Base-by-base conservation (phyloP, 2,888 invertebrate genomes). In the Cerceris ruficornis region DNA sequence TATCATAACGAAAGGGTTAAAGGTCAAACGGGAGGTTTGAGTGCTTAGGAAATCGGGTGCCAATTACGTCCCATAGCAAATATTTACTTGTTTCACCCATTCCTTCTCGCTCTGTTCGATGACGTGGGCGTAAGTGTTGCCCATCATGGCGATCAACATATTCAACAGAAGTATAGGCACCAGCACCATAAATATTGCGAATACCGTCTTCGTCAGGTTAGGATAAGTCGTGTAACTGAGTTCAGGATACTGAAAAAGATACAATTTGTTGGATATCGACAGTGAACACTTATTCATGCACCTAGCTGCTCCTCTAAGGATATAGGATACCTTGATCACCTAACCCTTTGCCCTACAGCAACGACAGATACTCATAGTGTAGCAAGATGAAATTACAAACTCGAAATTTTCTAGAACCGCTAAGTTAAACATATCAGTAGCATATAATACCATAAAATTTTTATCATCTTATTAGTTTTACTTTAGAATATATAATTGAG, bases 71-170 rank as follows among this genome's bases (percentile, higher is more conserved):
- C 7, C 39, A 13, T 8, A 9, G 17, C 14, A 62, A 59, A 69
- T 59, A 72, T 77, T 84, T 86, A 96, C 97, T 94, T 98, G 98
- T 92, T 98, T 98, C 92, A 98, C 97, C 97, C 98, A 99, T 92
- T 99, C 99, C 93, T 99, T 99, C 93, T 99, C 99, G 49, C 99
- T 99, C 91, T 98, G 98, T 91, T 98, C 98, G 86, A 99, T 99
- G 75, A 99, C 98, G 87, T 98, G 97, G 0, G 98, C 98, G 92
- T 99, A 99, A 0, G 99, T 99, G 93, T 99, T 99, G 49, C 99
- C 99, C 99, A 99, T 99, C 99, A 99, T 99, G 81, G 99, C 99
- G 83, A 99, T 99, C 92, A 99, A 95, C 96, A 97, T 99, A 95
- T 99, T 99, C 13, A 99, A 94, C 88, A 99, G 93, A 62, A 99